phyloP scores from a whole-genome alignment of 2,888 invertebrate genomes.

The Leptothorax acervorum region DNA sequence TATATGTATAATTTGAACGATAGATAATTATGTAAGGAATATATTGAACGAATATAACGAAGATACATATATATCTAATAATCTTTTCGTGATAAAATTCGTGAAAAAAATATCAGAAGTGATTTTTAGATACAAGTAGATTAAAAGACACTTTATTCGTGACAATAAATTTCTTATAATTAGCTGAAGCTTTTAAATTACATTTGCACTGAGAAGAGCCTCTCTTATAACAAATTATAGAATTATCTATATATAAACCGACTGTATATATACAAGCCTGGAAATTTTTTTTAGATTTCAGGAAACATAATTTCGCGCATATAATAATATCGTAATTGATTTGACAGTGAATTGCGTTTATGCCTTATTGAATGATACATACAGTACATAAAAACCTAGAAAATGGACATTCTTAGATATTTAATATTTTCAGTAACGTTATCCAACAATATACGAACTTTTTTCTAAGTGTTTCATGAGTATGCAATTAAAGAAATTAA shows the following conservation, averaged over 20 bases:
- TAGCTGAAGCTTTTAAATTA: constrained; percentile 10
- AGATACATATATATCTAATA: background rate
- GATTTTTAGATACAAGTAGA: background rate
- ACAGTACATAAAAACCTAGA: constrained; percentile 66
- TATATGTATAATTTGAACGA: background rate
- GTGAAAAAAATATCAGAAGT: background rate
- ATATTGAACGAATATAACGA: constrained; percentile 2
- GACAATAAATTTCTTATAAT: constrained; percentile 18
- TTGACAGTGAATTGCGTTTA: background rate
- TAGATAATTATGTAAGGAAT: constrained; percentile 20
- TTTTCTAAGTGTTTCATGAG: constrained; percentile 54
- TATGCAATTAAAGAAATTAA: constrained; percentile 48
- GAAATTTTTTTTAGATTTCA: background rate
- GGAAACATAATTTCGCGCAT: constrained; percentile 3
- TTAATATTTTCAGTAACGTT: constrained; percentile 58
- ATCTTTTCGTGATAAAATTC: background rate
- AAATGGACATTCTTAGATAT: constrained; percentile 68
- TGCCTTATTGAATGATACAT: constrained; percentile 26
- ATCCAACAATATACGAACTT: constrained; percentile 57
- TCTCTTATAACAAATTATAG: constrained; percentile 22
- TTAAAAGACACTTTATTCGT: constrained; percentile 31
- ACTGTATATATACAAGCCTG: background rate
- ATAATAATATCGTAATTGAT: background rate
- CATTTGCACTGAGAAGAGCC: constrained; percentile 13
- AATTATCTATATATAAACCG: constrained; percentile 31